Evolutionary conservation across 2,888 invertebrate species (phyloP).

Genomic region (Melanostoma mellinum): DNA sequence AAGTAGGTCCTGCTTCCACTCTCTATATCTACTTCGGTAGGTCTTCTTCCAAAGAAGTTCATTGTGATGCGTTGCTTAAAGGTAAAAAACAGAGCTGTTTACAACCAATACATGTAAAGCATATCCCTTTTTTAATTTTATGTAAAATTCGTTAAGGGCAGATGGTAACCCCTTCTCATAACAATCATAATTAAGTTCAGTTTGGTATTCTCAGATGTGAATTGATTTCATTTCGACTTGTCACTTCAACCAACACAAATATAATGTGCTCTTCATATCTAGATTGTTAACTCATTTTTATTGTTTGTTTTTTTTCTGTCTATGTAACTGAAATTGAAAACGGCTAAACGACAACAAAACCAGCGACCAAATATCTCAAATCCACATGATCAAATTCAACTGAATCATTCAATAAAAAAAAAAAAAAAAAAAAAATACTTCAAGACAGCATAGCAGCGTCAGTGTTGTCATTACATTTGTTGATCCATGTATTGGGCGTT

Average conservation of each 20-base stretch:
- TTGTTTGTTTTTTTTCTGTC: conserved; percentile 7
- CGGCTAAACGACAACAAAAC: conserved; percentile 10
- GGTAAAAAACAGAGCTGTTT: too few relatives aligned
- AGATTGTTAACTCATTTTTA: background rate
- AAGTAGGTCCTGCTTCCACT: too few relatives aligned
- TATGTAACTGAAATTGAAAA: conserved; percentile 34
- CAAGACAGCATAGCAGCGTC: background rate
- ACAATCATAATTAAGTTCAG: conserved; percentile 26
- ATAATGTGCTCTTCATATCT: background rate
- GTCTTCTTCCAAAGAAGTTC: too few relatives aligned
- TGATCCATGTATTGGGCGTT: conserved; percentile 52
- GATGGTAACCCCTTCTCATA: background rate
- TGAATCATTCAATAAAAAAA: conserved; percentile 45
- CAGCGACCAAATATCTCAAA: conserved; percentile 11
- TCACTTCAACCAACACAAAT: conserved; percentile 20
- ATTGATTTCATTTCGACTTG: conserved; percentile 51
- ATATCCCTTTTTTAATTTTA: conserved; percentile 2
- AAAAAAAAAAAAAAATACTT: background rate
- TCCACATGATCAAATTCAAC: conserved; percentile 57
- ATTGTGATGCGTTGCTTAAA: too few relatives aligned
- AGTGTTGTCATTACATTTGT: conserved; percentile 44
- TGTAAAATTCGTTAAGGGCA: background rate
- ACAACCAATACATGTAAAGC: background rate
- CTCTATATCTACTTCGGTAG: too few relatives aligned
- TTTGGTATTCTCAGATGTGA: conserved; percentile 43